Evolutionary conservation across 2,797 vertebrate species (phyloP), one percentile per base, ranked within the genome.

Genomic region (Clarias platycephalus): DNA sequence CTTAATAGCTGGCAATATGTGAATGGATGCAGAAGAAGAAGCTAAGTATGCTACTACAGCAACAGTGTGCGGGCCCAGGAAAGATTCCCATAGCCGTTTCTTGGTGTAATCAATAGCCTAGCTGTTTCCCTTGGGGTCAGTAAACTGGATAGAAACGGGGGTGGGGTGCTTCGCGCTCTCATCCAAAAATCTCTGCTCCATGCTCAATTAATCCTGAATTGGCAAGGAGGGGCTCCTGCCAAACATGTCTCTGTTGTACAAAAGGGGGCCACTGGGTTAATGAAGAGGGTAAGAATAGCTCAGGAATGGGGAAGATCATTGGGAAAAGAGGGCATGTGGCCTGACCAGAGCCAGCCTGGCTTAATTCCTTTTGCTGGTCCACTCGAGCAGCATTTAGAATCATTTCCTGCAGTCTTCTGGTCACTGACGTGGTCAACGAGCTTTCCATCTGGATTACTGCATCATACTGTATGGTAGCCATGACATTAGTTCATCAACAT

Each of bases 131-230:
- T 67, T 26, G 64, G 81, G 74, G 55, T 34, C 55, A 20, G 9
- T 79, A 63, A 68, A 82, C 66, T 81, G 85, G 84, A 72, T 20
- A 71, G 63, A 26, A 64, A 71, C 7, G 72, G 70, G 81, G 64
- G 84, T 44, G 40, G 82, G 71, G 83, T 87, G 90, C 80, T 86
- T 87, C 70, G 60, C 70, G 58, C 22, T 71, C 74, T 40, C 86
- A 84, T 80, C 75, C 40, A 84, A 53, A 55, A 85, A 49, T 86
- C 72, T 82, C 75, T 89, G 86, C 92, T 93, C 89, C 90, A 94
- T 93, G 93, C 91, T 92, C 93, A 95, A 94, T 95, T 95, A 94
- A 91, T 91, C 88, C 91, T 90, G 90, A 92, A 93, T 94, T 90
- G 89, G 90, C 93, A 92, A 94, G 88, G 88, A 89, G 92, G 90